Percentiles rank a stretch among this genome's conserved stretches.
These are phyloP conservation scores for Sebastes aleutianus DNA, from an alignment of 2,797 vertebrate species.

Conservation along the genomic window DNA sequence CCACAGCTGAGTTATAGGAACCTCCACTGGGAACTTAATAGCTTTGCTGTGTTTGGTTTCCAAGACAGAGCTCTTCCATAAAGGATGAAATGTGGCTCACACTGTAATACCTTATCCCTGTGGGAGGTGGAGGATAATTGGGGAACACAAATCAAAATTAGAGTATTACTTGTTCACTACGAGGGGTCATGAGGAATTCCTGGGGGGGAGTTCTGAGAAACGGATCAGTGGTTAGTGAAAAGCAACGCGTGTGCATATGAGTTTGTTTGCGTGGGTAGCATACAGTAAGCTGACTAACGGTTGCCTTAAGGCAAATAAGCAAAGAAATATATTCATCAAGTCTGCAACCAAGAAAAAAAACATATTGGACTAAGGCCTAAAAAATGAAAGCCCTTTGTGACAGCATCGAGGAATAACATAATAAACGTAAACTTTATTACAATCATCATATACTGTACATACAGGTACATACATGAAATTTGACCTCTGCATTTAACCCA, in stretches of 20 bases:
- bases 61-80: slow-evolving; percentile 55
- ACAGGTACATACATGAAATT: too few species aligned
- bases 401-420: not conserved
- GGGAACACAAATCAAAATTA: slow-evolving; percentile 71
- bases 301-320: not conserved
- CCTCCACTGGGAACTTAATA: slow-evolving; percentile 68
- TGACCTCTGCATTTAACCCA: too few species aligned
- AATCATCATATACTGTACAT: too few species aligned
- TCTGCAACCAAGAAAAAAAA: not conserved
- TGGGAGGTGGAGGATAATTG: slow-evolving; percentile 52
- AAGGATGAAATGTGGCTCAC: slow-evolving; percentile 62
- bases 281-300: not conserved
- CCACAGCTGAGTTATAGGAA: slow-evolving; percentile 65
- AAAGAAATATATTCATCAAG: not conserved
- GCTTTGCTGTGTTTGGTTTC: slow-evolving; percentile 65
- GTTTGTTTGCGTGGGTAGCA: not conserved
- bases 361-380: not conserved
- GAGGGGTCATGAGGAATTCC: slow-evolving; percentile 43
- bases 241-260: not conserved
- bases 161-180: slow-evolving; percentile 48
- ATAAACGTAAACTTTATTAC: too few species aligned
- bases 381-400: not conserved
- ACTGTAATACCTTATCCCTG: slow-evolving; percentile 46
- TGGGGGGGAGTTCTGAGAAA: slow-evolving; percentile 5
- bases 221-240: slow-evolving; percentile 32